Conservation (phyloP, 2,797 vertebrate genomes). For the Limnodromus scolopaceus region DNA sequence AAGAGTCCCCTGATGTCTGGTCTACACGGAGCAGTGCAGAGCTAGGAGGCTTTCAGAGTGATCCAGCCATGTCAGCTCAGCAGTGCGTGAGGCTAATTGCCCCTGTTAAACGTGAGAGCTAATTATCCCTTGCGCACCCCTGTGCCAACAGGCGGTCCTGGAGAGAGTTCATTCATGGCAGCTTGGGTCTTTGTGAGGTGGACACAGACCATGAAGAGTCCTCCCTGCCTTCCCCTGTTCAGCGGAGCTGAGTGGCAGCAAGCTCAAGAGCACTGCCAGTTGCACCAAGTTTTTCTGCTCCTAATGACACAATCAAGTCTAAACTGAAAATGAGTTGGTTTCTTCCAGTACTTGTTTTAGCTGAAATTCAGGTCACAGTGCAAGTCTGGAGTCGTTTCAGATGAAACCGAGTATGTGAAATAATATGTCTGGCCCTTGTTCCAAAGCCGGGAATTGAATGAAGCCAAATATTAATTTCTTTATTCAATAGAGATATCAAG, state of each 20-base stretch:
- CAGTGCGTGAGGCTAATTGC: not conserved
- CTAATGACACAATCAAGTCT: not conserved
- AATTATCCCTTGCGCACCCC: not conserved
- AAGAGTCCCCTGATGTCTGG: not conserved
- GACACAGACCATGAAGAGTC: not conserved
- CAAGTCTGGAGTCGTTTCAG: not conserved
- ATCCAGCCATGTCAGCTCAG: not conserved
- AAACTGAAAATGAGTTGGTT: not conserved
- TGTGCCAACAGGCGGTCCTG: not conserved
- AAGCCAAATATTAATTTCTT: slow-evolving; percentile 59
- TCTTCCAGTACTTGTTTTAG: not conserved
- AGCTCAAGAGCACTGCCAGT: not conserved
- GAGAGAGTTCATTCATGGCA: not conserved
- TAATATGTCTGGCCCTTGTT: not conserved
- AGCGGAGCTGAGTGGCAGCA: not conserved
- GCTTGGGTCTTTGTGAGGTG: not conserved
- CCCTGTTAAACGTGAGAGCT: not conserved
- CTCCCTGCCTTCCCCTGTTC: not conserved
- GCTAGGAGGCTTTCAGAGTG: not conserved
- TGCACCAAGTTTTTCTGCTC: not conserved
- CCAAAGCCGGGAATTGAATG: not conserved
- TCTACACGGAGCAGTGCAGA: rapidly evolving
- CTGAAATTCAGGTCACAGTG: not conserved
- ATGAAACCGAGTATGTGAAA: not conserved
- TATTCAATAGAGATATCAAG: slow-evolving; percentile 35